Conservation (phyloP, 2,113 vertebrate genomes). For the Glaucomys volans region DNA sequence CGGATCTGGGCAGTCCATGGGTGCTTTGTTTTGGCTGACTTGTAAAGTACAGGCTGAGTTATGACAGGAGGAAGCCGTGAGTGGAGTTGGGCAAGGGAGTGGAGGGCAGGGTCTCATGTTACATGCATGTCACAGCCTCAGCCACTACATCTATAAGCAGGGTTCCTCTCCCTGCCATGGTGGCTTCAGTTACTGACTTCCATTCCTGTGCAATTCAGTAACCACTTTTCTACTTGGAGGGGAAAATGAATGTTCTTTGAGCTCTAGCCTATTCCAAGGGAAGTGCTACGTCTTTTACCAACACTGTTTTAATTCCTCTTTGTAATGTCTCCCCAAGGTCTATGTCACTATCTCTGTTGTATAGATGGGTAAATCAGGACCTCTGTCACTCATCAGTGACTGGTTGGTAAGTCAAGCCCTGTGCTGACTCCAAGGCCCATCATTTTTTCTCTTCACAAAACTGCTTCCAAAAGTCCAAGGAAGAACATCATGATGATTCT, state of each 20-base stretch:
- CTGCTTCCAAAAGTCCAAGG: neutral
- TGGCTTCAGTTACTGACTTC: neutral
- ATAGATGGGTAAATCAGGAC: neutral
- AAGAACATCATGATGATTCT: neutral
- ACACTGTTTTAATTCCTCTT: neutral
- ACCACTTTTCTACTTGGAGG: neutral
- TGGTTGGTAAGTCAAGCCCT: neutral
- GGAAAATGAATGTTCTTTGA: neutral
- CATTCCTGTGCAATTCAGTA: neutral
- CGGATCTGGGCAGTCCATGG: neutral
- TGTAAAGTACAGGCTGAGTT: neutral
- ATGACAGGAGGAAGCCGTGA: rapidly evolving
- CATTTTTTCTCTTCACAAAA: no score
- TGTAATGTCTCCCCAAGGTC: neutral
- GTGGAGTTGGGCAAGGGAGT: neutral
- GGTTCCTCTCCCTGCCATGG: neutral
- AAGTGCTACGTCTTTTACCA: neutral
- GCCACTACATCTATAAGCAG: neutral
- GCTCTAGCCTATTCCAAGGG: neutral
- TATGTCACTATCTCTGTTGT: neutral
- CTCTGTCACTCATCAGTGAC: neutral
- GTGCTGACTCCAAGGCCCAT: neutral
- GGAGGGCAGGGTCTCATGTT: neutral
- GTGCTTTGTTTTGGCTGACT: neutral
- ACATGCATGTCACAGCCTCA: neutral